Percentiles rank a stretch among this genome's conserved stretches.
Evolutionary conservation across 2,113 vertebrate genomes (phyloP).

Genomic region (Puffinus mauretanicus): DNA sequence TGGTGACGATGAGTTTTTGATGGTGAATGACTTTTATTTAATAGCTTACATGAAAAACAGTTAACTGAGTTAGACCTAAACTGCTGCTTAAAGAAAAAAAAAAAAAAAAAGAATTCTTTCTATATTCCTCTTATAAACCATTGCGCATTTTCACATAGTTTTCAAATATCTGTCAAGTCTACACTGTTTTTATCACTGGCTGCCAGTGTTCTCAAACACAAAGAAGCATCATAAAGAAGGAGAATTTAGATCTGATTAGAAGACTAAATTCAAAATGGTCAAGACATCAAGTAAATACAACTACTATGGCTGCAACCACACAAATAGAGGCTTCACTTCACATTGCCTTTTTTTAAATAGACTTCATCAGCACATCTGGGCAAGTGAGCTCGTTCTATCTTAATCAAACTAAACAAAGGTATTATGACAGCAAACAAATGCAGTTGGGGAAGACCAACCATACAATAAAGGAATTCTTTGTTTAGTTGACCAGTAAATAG

Average conservation of each 20-base stretch:
- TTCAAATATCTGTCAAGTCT: neutral
- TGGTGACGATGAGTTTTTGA: neutral
- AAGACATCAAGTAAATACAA: neutral
- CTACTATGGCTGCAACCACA: neutral
- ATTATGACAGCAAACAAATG: neutral
- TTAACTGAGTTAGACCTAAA: neutral
- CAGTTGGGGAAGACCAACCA: neutral
- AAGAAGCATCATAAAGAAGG: neutral
- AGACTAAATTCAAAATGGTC: neutral
- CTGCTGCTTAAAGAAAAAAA: neutral
- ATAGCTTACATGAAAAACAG: neutral
- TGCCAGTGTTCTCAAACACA: neutral
- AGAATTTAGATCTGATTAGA: neutral
- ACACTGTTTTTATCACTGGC: neutral
- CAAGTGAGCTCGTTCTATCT: neutral
- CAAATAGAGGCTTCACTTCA: neutral
- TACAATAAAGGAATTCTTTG: neutral
- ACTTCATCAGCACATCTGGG: neutral
- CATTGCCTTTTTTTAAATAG: neutral
- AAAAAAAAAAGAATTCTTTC: neutral
- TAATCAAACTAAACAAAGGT: neutral
- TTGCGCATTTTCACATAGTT: neutral
- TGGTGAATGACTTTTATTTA: neutral
- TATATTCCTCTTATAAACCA: neutral
- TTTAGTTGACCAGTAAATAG: neutral